Base-by-base conservation (phyloP, 2,888 invertebrate genomes). In the Sarcophaga variegata region DNA sequence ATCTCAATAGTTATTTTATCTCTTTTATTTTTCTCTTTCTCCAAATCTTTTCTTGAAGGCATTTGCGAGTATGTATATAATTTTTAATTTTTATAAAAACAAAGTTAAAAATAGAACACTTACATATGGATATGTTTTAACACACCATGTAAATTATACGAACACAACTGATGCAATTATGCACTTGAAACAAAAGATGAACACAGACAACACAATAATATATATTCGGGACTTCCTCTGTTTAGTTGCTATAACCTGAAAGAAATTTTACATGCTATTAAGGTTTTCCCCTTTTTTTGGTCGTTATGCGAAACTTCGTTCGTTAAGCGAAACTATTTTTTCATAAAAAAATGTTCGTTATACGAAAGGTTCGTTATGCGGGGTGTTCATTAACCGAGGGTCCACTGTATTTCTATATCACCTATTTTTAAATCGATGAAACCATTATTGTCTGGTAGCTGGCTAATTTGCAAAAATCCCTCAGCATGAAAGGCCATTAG, bases 11-110 rank as follows among this genome's bases (percentile, higher is more conserved):
- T 70, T 47, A 47, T 70, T 49, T 54, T 70, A 17, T 4, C 47
- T 67, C 67, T 67, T 67, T 67, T 47, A 67, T 27, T 67, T 45
- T 67, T 45, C 45, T 67, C 47, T 67, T 47, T 47, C n/a, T 17
- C 67, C 11, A 22, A 66, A 27, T 27, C 37, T 27, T 66, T 27
- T 66, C 4, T 66, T 25, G 67, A 45, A 37, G 27, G 12, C 67
- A 67, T 67, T n/a, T 67, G 17, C n/a, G n/a, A 17, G 25, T 45
- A 27, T 67, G 47, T 45, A 67, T 67, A 17, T 67, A 45, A 67
- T 47, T 67, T 45, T 47, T 37, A 45, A 67, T 67, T 45, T 47
- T 67, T 67, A 63, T 63, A 49, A 49, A 49, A 49, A 49, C 49
- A 12, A 49, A 49, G 2, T 49, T 49, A 10, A 49, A 49, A 49